Conservation (phyloP, 92 coral and sea anemone genomes). For the Phenganax stokvisi region DNA sequence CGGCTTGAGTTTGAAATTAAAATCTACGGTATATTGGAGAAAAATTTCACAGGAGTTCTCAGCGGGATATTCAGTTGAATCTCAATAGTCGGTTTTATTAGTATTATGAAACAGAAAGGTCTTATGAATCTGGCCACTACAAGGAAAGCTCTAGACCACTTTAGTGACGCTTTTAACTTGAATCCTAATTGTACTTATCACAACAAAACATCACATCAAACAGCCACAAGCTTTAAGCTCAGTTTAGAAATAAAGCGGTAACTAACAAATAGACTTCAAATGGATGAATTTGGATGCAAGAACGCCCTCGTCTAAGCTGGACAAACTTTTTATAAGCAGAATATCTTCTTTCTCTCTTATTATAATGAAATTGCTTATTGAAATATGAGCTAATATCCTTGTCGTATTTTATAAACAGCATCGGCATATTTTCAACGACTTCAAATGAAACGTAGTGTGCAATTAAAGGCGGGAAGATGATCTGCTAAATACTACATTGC, state of each 20-base stretch:
- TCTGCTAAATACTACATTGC: conserved; percentile 24
- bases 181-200: conserved; percentile 16
- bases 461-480: conserved; percentile 35
- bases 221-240: conserved; percentile 13
- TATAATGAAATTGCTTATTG: background rate
- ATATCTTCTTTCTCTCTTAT: background rate
- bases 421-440: background rate
- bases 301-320: conserved; percentile 20
- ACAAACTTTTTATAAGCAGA: background rate
- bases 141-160: conserved; percentile 4
- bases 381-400: conserved; percentile 24
- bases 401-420: conserved; percentile 20
- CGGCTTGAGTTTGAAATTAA: conserved; percentile 26
- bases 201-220: conserved; percentile 9
- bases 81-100: conserved; percentile 25
- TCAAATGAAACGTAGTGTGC: conserved; percentile 29
- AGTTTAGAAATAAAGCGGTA: conserved; percentile 19
- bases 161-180: conserved; percentile 4
- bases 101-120: background rate
- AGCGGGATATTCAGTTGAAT: conserved; percentile 24
- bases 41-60: conserved; percentile 27
- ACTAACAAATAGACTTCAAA: conserved; percentile 21
- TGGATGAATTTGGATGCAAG: conserved; percentile 30
- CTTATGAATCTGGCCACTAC: background rate
- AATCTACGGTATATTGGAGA: background rate